phyloP scores from a whole-genome alignment of 2,113 vertebrate species.

The Dinomys branickii region DNA sequence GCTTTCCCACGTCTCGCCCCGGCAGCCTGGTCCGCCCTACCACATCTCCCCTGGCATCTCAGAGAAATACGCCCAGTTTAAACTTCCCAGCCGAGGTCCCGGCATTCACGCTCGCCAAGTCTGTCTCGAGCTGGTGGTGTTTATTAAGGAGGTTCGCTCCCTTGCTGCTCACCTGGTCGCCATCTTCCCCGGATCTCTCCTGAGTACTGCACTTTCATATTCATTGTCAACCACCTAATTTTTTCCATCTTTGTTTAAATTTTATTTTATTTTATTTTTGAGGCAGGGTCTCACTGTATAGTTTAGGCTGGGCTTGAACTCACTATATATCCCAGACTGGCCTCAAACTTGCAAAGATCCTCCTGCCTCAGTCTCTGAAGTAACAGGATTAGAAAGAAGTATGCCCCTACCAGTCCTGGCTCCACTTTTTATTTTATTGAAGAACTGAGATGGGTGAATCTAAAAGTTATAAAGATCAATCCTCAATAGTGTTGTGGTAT shows the following conservation, averaged over 20 bases:
- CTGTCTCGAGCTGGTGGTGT: no score
- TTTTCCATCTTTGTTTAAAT: background rate
- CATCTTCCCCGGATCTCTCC: no score
- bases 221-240: background rate
- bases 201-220: background rate
- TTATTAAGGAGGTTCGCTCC: no score
- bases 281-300: background rate
- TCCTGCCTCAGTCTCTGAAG: background rate
- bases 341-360: background rate
- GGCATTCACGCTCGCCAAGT: no score
- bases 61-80: no score
- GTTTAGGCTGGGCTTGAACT: background rate
- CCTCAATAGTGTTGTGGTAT: background rate
- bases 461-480: background rate
- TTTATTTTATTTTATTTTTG: background rate
- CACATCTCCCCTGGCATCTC: no score
- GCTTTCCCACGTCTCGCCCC: no score
- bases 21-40: no score
- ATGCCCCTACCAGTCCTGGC: background rate
- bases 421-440: conserved; percentile 45
- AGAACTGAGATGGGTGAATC: background rate
- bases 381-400: background rate
- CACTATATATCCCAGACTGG: background rate
- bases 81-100: no score
- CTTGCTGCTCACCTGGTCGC: no score